Evolutionary conservation across 2,888 invertebrate species (phyloP).

Genomic region (Eupithecia exiguata): DNA sequence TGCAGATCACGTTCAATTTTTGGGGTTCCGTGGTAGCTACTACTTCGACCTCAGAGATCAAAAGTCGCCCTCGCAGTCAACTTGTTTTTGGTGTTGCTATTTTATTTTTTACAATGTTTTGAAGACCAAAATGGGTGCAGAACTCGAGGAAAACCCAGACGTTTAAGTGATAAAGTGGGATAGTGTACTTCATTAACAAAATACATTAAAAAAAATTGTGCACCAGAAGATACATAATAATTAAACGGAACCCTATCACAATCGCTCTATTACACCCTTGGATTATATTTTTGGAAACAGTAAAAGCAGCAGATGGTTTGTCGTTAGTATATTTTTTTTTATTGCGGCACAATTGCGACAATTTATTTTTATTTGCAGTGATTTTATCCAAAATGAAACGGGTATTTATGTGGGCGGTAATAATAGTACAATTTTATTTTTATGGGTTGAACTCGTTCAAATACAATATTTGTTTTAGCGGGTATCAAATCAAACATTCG

Average conservation of each 20-base stretch:
- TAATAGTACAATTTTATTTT: not conserved
- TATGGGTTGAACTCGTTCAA: not conserved
- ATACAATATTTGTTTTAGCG: not conserved
- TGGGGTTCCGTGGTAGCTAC: not conserved
- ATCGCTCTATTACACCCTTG: not conserved
- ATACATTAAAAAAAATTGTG: no score
- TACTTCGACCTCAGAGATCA: not conserved
- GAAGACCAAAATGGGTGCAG: not conserved
- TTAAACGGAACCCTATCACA: not conserved
- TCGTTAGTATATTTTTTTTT: constrained; percentile 21
- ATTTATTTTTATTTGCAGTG: constrained; percentile 17
- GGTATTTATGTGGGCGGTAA: constrained; percentile 2
- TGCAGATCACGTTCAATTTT: constrained; percentile 31
- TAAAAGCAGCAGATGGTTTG: constrained; percentile 29
- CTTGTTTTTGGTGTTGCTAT: not conserved
- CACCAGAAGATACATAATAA: no score
- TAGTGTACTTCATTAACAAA: no score
- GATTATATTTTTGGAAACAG: not conserved
- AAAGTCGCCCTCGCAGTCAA: not conserved
- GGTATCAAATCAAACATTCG: no score
- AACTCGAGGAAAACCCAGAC: no score
- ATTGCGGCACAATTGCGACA: constrained; percentile 23
- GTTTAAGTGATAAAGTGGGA: no score
- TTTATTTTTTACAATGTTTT: not conserved
- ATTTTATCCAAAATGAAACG: constrained; percentile 5